Percentiles rank a stretch among this genome's conserved stretches.
These are phyloP conservation scores for Pollimyrus isidori DNA, from an alignment of 2,113 vertebrate species.

Conservation along the genomic window DNA sequence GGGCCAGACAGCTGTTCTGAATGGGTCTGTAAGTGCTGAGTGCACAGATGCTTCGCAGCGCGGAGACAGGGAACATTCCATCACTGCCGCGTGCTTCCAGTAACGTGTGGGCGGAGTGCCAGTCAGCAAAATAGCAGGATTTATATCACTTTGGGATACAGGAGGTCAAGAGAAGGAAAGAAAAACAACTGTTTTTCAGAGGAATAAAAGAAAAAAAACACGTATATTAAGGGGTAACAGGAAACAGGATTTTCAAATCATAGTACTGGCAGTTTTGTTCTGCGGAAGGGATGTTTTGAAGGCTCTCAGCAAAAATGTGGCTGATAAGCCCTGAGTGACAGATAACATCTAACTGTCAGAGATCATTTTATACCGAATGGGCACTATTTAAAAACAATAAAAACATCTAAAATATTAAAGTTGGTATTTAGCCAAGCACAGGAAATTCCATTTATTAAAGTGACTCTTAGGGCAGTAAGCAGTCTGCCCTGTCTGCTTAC, in stretches of 20 bases:
- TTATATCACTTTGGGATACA: not conserved
- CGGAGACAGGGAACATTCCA: not conserved
- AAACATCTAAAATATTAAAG: not conserved
- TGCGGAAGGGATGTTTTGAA: not conserved
- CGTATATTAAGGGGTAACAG: not conserved
- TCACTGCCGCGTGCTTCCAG: not conserved
- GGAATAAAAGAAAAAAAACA: not conserved
- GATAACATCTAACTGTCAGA: not conserved
- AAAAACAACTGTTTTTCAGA: conserved; percentile 8
- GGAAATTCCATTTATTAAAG: not conserved
- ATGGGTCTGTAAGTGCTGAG: not conserved
- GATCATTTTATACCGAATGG: not conserved
- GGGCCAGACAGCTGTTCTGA: not conserved
- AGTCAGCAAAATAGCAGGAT: conserved; percentile 12
- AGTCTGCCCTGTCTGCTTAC: not conserved
- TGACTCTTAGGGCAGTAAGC: not conserved
- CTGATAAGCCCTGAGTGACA: not conserved
- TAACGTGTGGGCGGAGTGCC: not conserved
- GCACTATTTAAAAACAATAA: not conserved
- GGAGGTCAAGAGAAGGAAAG: conserved; percentile 11
- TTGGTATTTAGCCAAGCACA: not conserved
- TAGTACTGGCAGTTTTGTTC: not conserved
- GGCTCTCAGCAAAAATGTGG: not conserved
- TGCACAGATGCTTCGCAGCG: not conserved
- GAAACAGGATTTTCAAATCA: conserved; percentile 4